phyloP scores from a whole-genome alignment of 92 coral and sea anemone genomes.

The Metridium senile region DNA sequence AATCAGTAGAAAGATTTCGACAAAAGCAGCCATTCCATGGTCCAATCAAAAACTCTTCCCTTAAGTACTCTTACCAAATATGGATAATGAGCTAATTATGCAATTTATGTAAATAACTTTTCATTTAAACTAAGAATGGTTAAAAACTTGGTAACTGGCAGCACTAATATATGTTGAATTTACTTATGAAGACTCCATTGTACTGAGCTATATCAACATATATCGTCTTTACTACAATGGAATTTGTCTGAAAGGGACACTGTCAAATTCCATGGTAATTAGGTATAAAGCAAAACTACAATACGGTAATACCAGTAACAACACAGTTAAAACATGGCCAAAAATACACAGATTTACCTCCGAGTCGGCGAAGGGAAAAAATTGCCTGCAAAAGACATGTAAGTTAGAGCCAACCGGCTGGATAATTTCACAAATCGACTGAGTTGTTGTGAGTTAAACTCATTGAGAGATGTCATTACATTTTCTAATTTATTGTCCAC shows the following conservation, averaged over 20 bases:
- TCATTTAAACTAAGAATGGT: too few species aligned
- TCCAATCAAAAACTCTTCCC: too few species aligned
- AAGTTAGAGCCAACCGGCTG: slow-evolving; percentile 31
- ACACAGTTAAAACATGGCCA: slow-evolving; percentile 39
- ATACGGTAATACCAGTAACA: neutral
- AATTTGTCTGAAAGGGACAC: neutral
- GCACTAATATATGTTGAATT: too few species aligned
- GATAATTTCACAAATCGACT: neutral
- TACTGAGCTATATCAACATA: too few species aligned
- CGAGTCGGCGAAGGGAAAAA: slow-evolving; percentile 92
- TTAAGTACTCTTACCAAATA: too few species aligned
- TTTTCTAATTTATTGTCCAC: neutral
- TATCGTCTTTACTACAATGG: neutral
- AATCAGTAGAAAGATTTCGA: too few species aligned
- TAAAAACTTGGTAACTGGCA: too few species aligned
- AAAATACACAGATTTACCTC: slow-evolving; percentile 68
- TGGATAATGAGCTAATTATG: too few species aligned
- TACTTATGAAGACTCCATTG: too few species aligned
- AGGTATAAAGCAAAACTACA: neutral
- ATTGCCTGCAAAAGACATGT: slow-evolving; percentile 93
- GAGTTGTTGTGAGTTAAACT: neutral
- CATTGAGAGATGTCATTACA: neutral
- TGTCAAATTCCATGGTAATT: slow-evolving; percentile 17
- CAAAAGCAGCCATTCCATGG: too few species aligned
- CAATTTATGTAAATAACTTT: too few species aligned